A percentile compares a stretch with the other conserved stretches of the same genome.
Evolutionary conservation across 2,113 vertebrate species (phyloP).

Genomic region (Trematomus loennbergii): DNA sequence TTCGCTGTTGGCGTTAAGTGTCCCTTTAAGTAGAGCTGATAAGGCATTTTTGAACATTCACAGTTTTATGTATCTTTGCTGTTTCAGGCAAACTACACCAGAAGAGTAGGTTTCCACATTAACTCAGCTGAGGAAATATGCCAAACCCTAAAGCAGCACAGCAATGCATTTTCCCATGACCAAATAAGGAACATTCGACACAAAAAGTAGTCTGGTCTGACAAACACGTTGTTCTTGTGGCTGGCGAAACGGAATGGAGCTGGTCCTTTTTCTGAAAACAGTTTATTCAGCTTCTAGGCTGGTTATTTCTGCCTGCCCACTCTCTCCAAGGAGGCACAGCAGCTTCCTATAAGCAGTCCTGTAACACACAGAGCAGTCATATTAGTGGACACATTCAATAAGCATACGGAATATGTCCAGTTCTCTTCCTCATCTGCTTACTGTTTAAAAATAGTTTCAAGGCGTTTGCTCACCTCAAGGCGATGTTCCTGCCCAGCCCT

Average conservation of each 20-base stretch:
- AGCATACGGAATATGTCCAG: conserved; percentile 7
- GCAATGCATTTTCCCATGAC: neutral
- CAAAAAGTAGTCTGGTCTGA: conserved; percentile 4
- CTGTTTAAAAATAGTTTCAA: conserved; percentile 62
- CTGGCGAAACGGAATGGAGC: conserved; percentile 11
- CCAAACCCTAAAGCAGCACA: neutral
- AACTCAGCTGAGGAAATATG: conserved; percentile 14
- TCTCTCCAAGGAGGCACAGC: conserved; percentile 88
- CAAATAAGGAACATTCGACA: neutral
- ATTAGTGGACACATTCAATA: conserved; percentile 13
- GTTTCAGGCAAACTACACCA: neutral
- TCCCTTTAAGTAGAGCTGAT: conserved; percentile 2
- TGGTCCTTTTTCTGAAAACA: conserved; percentile 5
- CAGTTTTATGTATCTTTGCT: neutral
- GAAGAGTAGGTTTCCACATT: neutral
- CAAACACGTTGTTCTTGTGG: conserved; percentile 27
- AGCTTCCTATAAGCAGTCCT: conserved; percentile 93
- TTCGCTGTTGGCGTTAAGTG: neutral
- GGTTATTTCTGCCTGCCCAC: conserved; percentile 90
- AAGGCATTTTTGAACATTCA: neutral
- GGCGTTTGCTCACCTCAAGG: conserved; percentile 86
- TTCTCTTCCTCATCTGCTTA: conserved; percentile 6
- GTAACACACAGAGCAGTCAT: conserved; percentile 56
- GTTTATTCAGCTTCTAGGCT: conserved; percentile 86
- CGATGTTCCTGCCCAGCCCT: conserved; percentile 91